A percentile compares a stretch with the other conserved stretches of the same genome.
phyloP scores from a whole-genome alignment of 2,797 vertebrate genomes.

The Lithobates pipiens region DNA sequence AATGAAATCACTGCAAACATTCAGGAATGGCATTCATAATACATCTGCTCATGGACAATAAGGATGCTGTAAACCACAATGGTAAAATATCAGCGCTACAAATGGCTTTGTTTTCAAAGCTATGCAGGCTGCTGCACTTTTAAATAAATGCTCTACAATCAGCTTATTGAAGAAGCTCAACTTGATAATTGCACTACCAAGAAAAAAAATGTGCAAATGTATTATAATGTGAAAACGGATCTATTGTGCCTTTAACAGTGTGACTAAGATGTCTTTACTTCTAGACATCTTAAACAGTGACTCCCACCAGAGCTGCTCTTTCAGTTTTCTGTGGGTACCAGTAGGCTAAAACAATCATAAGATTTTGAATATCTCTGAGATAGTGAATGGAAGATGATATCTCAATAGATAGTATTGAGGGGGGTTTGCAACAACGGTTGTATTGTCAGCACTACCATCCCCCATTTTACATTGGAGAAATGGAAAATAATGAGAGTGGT shows the following conservation, averaged over 20 bases:
- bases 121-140: slow-evolving; percentile 6
- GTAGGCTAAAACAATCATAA: too few species aligned
- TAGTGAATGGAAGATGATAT: too few species aligned
- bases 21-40: slow-evolving; percentile 44
- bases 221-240: not conserved
- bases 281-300: not conserved
- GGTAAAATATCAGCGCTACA: slow-evolving; percentile 25
- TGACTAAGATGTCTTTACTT: not conserved
- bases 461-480: too few species aligned
- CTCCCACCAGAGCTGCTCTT: too few species aligned
- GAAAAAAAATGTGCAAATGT: not conserved
- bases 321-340: too few species aligned
- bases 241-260: not conserved
- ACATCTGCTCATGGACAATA: slow-evolving; percentile 33
- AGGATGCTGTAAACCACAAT: slow-evolving; percentile 37
- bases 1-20: slow-evolving; percentile 49
- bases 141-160: not conserved
- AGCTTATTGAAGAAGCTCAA: not conserved
- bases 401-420: too few species aligned
- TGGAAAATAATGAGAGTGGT: too few species aligned
- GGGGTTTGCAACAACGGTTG: too few species aligned
- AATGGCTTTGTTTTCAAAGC: slow-evolving; percentile 13
- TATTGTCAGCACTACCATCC: too few species aligned
- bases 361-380: too few species aligned
- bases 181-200: slow-evolving; percentile 7